A percentile compares a stretch with the other conserved stretches of the same genome.
phyloP scores from a whole-genome alignment of 2,888 invertebrate species.

The Cylloceria caligata region DNA sequence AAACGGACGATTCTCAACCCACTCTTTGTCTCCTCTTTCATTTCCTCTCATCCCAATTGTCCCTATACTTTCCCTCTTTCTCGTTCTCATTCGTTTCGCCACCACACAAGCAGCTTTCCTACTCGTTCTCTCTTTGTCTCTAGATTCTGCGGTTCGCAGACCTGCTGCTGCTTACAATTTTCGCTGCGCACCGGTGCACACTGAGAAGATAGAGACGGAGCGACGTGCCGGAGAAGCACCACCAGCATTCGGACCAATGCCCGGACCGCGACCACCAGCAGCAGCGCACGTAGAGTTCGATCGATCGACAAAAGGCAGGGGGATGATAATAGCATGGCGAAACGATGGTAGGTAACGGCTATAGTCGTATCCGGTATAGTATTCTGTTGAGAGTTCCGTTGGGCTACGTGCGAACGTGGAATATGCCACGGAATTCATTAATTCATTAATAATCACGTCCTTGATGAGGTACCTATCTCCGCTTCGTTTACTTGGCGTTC shows the following conservation, averaged over 20 bases:
- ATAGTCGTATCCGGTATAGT: slow-evolving; percentile 25
- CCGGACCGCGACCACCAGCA: slow-evolving; percentile 43
- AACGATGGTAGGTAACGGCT: slow-evolving; percentile 53
- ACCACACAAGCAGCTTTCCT: slow-evolving; percentile 20
- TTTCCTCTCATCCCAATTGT: slow-evolving; percentile 4
- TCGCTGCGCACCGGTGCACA: slow-evolving; percentile 55
- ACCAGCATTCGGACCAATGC: slow-evolving; percentile 51
- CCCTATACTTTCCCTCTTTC: slow-evolving; percentile 12
- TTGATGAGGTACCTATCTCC: slow-evolving; percentile 58
- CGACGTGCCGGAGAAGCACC: background rate
- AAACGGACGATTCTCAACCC: slow-evolving; percentile 1
- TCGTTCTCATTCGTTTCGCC: slow-evolving; percentile 14
- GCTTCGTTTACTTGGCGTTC: slow-evolving; percentile 31
- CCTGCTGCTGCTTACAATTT: slow-evolving; percentile 62
- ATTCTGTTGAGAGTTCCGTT: slow-evolving; percentile 33
- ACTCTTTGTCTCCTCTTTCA: slow-evolving; percentile 3
- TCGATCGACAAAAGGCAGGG: slow-evolving; percentile 61
- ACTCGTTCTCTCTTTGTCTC: slow-evolving; percentile 43
- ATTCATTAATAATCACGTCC: slow-evolving; percentile 65
- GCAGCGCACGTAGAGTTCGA: slow-evolving; percentile 44
- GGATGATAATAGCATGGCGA: slow-evolving; percentile 55
- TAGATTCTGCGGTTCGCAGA: slow-evolving; percentile 59
- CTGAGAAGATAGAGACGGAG: slow-evolving; percentile 18
- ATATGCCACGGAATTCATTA: slow-evolving; percentile 61
- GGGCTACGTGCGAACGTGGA: slow-evolving; percentile 48